phyloP scores from a whole-genome alignment of 2,888 invertebrate species.

The Plagodis pulveraria region DNA sequence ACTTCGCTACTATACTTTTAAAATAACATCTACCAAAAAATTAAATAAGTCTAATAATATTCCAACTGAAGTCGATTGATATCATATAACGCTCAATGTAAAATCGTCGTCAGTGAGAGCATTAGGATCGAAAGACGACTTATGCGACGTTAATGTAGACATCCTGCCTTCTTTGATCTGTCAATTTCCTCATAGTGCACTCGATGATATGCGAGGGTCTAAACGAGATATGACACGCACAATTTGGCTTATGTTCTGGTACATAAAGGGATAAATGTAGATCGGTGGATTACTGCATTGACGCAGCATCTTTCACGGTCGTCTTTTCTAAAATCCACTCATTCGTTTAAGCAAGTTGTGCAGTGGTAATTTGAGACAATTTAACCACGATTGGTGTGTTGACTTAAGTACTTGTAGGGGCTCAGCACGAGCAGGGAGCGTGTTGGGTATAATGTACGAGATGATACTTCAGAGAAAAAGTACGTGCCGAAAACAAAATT shows the following conservation, averaged over 20 bases:
- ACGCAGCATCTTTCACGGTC: constrained; percentile 38
- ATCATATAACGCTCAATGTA: background rate
- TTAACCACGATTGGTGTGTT: constrained; percentile 68
- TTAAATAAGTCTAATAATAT: constrained; percentile 3
- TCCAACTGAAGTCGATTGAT: background rate
- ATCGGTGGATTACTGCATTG: constrained; percentile 32
- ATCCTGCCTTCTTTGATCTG: constrained; percentile 77
- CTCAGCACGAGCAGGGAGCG: constrained; percentile 55
- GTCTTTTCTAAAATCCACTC: constrained; percentile 73
- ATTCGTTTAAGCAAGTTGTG: constrained; percentile 67
- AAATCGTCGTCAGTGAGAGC: constrained; percentile 44
- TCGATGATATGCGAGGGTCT: constrained; percentile 58
- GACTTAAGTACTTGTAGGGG: constrained; percentile 64
- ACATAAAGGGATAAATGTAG: constrained; percentile 17
- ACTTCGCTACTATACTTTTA: constrained; percentile 5
- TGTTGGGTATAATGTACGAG: constrained; percentile 46
- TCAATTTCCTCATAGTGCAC: constrained; percentile 76
- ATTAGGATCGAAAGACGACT: constrained; percentile 62
- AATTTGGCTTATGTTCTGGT: constrained; percentile 48
- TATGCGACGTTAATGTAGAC: constrained; percentile 71
- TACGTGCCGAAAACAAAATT: constrained; percentile 30
- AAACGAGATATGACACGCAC: constrained; percentile 68
- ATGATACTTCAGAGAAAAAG: constrained; percentile 42
- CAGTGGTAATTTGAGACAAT: constrained; percentile 73
- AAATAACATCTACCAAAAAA: constrained; percentile 2